Evolutionary conservation across 2,113 vertebrate genomes (phyloP), one percentile per base, ranked within the genome.

Genomic region (Sinocyclocheilus maitianheensis): DNA sequence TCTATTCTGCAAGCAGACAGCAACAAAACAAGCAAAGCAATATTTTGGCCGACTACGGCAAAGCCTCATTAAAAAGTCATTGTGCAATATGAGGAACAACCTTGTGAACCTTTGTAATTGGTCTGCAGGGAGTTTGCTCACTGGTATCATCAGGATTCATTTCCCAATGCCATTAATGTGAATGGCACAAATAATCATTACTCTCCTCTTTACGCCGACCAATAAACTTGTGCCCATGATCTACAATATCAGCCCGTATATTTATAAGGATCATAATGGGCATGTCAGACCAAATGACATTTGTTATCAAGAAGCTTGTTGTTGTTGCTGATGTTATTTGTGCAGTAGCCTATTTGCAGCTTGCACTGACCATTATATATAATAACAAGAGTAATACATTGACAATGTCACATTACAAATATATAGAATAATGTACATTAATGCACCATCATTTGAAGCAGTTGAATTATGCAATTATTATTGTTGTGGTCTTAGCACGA

Each of bases 61-160:
- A 92, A 92, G 89, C 89, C 94, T 95, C 95, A 95, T 96, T 96
- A 96, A 95, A 96, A 95, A 95, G 92, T 92, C 95, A 95, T 95
- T 94, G 91, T 91, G 93, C 93, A 92, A 34, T 91, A 94, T 92
- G 89, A 89, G 93, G 91, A 94, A 92, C 93, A 94, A 94, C 92
- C 94, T 93, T 91, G 90, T 93, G 95, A 94, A 94, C 94, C 92
- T 92, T 88, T 90, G 88, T 94, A 96, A 96, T 94, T 92, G 91
- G 91, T 89, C 94, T 93, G 93, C 1, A 79, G 95, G 89, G 94
- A 78, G 84, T 86, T 5, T 81, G 11, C 89, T 89, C 88, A 53
- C 89, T 76, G 75, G 91, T 89, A 94, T 94, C 89, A 91, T 90
- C 79, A 82, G 84, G 81, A 89, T 86, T 89, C 86, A 91, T 91